Conservation (phyloP, 2,797 vertebrate species). For the Enteromius mattozi region DNA sequence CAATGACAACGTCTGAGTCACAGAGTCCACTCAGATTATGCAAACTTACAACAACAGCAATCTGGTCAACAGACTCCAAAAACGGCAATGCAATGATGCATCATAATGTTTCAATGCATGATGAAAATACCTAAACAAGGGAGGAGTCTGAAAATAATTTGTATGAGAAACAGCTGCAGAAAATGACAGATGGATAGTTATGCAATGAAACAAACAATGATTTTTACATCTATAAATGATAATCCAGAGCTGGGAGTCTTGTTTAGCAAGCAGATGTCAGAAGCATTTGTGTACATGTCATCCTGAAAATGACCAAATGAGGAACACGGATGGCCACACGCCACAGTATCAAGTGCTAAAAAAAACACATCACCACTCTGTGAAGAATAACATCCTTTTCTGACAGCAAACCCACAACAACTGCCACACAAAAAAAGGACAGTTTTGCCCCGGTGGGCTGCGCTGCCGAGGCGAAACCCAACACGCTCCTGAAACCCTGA, state of each 20-base stretch:
- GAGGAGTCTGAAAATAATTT: constrained; percentile 9
- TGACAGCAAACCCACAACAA: constrained; percentile 31
- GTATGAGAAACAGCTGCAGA: constrained; percentile 11
- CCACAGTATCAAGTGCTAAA: constrained; percentile 8
- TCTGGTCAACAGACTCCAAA: not conserved
- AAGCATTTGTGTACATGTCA: not conserved
- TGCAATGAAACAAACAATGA: constrained; percentile 3
- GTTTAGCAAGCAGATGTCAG: not conserved
- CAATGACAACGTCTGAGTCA: not conserved
- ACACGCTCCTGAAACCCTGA: constrained; percentile 58
- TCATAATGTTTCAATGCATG: not conserved
- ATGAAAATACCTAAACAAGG: constrained; percentile 1
- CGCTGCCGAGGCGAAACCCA: constrained; percentile 56
- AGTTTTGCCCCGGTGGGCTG: constrained; percentile 19
- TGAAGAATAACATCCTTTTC: constrained; percentile 38
- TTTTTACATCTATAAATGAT: constrained; percentile 13
- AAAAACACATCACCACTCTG: not conserved
- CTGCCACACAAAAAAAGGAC: not conserved
- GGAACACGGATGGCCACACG: not conserved
- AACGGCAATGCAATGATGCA: not conserved
- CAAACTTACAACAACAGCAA: not conserved
- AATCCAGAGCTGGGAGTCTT: not conserved
- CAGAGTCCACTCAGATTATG: not conserved
- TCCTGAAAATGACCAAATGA: constrained; percentile 23
- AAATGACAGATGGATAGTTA: constrained; percentile 24